Evolutionary conservation across 2,888 invertebrate species (phyloP), one percentile per base, ranked within the genome.

Genomic region (Mesodorylaimus sp.): DNA sequence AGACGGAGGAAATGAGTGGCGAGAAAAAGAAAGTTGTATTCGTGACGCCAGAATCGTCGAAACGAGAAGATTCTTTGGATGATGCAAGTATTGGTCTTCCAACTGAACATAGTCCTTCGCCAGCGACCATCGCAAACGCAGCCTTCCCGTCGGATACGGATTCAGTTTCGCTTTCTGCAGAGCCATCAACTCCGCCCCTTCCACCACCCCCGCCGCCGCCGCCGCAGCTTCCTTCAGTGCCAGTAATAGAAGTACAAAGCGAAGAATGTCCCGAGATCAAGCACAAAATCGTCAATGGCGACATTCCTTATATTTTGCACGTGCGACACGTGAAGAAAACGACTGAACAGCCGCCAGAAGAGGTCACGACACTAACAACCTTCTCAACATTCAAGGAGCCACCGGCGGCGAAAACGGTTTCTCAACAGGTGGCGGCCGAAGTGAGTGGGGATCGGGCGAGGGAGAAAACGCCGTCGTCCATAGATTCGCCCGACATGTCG

Each of bases 291-390:
- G 50, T 61, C 51, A 59, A 58, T 47, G 56, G 57, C 21, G 58
- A 59, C 32, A 59, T 65, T 21, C 65, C 65, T 3, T 65, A 65
- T 52, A 62, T 66, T 1, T 53, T 65, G 28, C 66, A 65, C 16
- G 57, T 66, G 55, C 52, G 65, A 25, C 62, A 53, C 60, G 42
- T 42, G 7, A 26, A 19, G 25, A 45, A 7, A 5, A 45, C 45
- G 5, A 45, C 45, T 7, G 19, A 16, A 36, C 26, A 29, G n/a
- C 27, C 26, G 13, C 45, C 45, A 26, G 21, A 42, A 23, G 7
- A 10, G 21, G 24, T 10, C 10, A 7, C 21, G 19, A 13, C 42
- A 10, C 7, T 19, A 7, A 19, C 24, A 7, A 19, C n/a, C 24
- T 56, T 55, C 32, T 52, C 53, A 7, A 56, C 57, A n/a, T 58